These are phyloP conservation scores for Tholera decimalis DNA, from an alignment of 2,888 invertebrate genomes.

Conservation along the genomic window DNA sequence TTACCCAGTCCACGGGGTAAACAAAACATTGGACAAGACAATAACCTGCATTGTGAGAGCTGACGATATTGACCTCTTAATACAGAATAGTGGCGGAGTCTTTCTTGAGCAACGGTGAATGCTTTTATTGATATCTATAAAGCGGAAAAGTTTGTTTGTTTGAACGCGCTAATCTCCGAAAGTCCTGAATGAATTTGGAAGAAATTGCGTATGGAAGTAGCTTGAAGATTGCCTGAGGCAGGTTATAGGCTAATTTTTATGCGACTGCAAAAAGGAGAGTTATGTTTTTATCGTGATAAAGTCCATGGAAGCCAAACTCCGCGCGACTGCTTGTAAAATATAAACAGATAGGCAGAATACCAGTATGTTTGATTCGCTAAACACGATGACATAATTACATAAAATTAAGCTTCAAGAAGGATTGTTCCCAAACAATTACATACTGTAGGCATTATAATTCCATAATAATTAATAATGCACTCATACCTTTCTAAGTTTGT, in stretches of 20 bases:
- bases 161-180: no score
- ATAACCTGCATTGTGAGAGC: conserved; percentile 28
- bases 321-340: no score
- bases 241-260: no score
- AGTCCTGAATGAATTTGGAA: no score
- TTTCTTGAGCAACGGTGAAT: background rate
- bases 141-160: background rate
- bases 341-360: background rate
- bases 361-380: background rate
- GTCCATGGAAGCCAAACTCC: no score
- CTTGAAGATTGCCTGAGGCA: no score
- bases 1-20: conserved; percentile 34
- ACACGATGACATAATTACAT: background rate
- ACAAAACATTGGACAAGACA: conserved; percentile 53
- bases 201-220: no score
- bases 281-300: no score
- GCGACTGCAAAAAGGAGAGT: no score
- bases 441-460: conserved; percentile 11
- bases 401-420: background rate
- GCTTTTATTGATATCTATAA: background rate
- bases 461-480: conserved; percentile 22
- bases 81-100: background rate
- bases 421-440: background rate
- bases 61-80: conserved; percentile 19
- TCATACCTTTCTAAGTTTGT: conserved; percentile 38